Evolutionary conservation across 2,888 invertebrate genomes (phyloP).

Genomic region (Eumerus sabulonum): DNA sequence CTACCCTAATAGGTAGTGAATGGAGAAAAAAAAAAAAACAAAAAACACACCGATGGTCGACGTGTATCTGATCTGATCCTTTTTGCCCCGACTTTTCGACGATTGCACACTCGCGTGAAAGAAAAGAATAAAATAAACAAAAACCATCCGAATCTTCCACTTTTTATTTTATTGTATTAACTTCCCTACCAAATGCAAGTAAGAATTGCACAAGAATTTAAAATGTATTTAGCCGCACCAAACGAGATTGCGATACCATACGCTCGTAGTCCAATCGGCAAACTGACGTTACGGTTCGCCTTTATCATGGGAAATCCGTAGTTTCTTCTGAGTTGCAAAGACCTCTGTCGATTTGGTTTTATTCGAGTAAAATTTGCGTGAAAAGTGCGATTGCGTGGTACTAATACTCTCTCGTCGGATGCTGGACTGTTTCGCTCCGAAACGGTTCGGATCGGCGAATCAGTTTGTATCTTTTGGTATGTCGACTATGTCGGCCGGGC

Average conservation of each 20-base stretch:
- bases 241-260: slow-evolving; percentile 51
- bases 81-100: no score
- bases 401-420: slow-evolving; percentile 31
- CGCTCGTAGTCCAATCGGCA: slow-evolving; percentile 65
- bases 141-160: background rate
- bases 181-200: slow-evolving; percentile 11
- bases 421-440: slow-evolving; percentile 7
- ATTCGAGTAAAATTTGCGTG: background rate
- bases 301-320: slow-evolving; percentile 52
- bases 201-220: no score
- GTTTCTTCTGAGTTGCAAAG: slow-evolving; percentile 21
- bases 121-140: no score
- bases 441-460: no score
- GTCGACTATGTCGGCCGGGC: no score
- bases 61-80: no score
- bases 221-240: slow-evolving; percentile 34
- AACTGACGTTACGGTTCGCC: slow-evolving; percentile 57
- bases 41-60: no score
- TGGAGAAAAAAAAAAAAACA: no score
- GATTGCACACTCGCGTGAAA: no score
- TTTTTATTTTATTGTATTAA: slow-evolving; percentile 20
- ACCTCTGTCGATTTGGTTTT: slow-evolving; percentile 8
- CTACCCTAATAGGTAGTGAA: no score
- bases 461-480: no score
- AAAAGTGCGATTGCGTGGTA: slow-evolving; percentile 39